Percentiles rank a stretch among this genome's conserved stretches.
These are phyloP conservation scores for Dicaeum eximium DNA, from an alignment of 2,113 vertebrate species.

Conservation along the genomic window DNA sequence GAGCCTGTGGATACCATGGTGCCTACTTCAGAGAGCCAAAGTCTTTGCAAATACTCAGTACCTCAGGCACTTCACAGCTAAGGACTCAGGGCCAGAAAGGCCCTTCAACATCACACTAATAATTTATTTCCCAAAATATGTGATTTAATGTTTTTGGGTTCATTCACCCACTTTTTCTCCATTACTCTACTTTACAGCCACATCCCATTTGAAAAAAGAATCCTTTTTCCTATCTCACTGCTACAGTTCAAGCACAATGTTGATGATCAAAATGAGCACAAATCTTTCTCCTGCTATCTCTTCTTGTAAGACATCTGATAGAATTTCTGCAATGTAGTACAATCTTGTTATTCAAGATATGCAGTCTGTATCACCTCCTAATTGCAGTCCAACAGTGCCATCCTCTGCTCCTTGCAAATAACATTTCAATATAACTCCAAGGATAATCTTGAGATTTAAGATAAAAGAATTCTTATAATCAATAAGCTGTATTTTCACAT, in stretches of 20 bases:
- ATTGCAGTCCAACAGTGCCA: constrained; percentile 66
- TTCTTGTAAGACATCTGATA: background rate
- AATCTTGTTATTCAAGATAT: background rate
- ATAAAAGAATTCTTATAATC: background rate
- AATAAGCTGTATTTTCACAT: background rate
- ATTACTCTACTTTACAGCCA: background rate
- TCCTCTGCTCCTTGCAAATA: constrained; percentile 61
- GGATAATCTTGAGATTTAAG: background rate
- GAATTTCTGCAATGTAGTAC: background rate
- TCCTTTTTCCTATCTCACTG: background rate
- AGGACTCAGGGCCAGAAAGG: background rate
- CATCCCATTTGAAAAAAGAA: background rate
- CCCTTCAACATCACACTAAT: background rate
- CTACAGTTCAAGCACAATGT: background rate
- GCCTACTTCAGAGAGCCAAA: background rate
- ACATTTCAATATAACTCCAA: background rate
- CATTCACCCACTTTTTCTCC: background rate
- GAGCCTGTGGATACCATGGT: background rate
- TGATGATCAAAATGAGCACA: background rate
- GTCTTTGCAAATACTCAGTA: background rate
- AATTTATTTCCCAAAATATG: background rate
- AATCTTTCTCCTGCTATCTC: background rate
- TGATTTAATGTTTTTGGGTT: background rate
- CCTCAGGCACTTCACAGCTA: background rate
- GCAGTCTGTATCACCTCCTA: background rate